Conservation (phyloP, 2,113 vertebrate genomes). For the Sylvilagus bachmani region DNA sequence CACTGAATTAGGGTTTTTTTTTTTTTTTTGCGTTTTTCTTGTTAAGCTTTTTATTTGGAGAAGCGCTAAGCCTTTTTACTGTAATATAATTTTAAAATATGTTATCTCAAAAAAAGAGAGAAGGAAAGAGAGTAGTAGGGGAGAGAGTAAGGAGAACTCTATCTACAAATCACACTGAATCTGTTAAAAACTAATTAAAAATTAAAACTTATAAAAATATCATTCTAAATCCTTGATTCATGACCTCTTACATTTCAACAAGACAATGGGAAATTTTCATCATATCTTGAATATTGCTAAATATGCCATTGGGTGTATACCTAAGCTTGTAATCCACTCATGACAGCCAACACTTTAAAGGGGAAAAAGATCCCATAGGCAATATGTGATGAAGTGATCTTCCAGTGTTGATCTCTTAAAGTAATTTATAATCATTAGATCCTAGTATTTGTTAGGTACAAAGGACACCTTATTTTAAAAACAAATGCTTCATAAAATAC, state of each 20-base stretch:
- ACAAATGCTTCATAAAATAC: neutral
- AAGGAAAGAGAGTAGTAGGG: too few relatives aligned
- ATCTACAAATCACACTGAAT: too few relatives aligned
- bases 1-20: too few relatives aligned
- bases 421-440: neutral
- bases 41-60: too few relatives aligned
- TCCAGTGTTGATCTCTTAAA: neutral
- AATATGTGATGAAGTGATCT: conserved; percentile 1
- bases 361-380: neutral
- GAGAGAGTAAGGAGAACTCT: too few relatives aligned
- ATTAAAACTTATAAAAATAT: too few relatives aligned
- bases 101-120: too few relatives aligned
- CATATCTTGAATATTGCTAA: conserved; percentile 1
- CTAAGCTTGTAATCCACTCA: neutral
- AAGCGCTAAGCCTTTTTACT: too few relatives aligned
- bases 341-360: neutral
- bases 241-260: neutral
- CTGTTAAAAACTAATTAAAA: too few relatives aligned
- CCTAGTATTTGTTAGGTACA: neutral
- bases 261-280: neutral
- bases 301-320: neutral
- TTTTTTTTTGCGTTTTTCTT: too few relatives aligned
- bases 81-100: too few relatives aligned
- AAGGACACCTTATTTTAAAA: conserved; percentile 1
- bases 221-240: neutral